Percentiles rank a stretch among this genome's conserved stretches.
These are phyloP conservation scores for Callyntrura guangdongensis DNA, from an alignment of 2,888 invertebrate genomes.

Conservation along the genomic window DNA sequence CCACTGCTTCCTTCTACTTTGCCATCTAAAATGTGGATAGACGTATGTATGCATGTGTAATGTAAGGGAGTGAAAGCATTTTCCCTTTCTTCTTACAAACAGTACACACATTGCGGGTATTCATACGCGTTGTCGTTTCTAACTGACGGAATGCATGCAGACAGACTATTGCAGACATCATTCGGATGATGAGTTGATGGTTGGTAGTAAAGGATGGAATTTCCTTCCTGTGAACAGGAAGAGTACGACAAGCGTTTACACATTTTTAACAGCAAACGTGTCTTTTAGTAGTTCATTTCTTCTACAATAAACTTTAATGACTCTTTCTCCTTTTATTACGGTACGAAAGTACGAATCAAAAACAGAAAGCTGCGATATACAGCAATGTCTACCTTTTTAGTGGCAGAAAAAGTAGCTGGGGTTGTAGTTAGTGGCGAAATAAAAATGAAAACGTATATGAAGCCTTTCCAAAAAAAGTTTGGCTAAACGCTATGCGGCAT, in stretches of 20 bases:
- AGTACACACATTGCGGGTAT: not conserved
- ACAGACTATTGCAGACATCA: not conserved
- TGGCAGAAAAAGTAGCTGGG: not conserved
- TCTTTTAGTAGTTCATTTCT: not conserved
- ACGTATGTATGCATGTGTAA: not conserved
- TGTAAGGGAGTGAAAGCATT: slow-evolving; percentile 52
- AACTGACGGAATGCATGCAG: not conserved
- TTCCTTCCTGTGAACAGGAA: not conserved
- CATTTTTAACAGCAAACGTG: not conserved
- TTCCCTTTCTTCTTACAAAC: not conserved
- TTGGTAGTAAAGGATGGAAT: not conserved
- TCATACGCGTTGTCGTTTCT: not conserved
- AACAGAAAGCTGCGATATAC: too few species aligned
- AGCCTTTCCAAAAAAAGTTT: not conserved
- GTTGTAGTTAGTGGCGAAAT: not conserved
- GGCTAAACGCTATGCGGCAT: slow-evolving; percentile 13
- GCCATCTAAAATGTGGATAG: too few species aligned
- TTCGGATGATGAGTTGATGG: too few species aligned
- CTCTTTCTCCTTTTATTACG: not conserved
- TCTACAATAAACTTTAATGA: slow-evolving; percentile 38
- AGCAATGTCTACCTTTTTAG: not conserved
- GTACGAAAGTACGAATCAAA: too few species aligned
- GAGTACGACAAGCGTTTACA: not conserved
- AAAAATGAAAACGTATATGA: not conserved
- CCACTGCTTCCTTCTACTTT: not conserved